Conservation (phyloP, 2,797 vertebrate genomes). For the Chelmon rostratus region DNA sequence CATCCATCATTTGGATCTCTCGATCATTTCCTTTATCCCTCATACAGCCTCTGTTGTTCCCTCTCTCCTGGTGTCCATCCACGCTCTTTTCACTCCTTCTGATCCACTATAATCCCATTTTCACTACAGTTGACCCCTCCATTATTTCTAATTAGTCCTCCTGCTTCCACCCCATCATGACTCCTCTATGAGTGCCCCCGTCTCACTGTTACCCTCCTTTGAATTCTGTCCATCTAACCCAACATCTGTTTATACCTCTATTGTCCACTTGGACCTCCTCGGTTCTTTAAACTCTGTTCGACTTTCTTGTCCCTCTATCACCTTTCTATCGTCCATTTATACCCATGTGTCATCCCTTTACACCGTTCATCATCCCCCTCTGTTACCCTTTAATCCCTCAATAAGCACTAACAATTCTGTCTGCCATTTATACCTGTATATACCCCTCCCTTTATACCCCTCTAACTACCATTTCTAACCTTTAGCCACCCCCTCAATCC, state of each 20-base stretch:
- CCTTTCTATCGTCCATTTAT: background rate
- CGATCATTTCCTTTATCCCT: background rate
- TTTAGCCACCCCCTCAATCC: background rate
- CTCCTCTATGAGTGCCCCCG: background rate
- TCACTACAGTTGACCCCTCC: background rate
- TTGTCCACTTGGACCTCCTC: too few species aligned
- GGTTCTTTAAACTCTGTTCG: too few species aligned
- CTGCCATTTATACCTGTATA: background rate
- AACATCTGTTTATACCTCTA: too few species aligned
- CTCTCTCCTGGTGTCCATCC: too few species aligned
- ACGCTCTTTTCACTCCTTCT: background rate
- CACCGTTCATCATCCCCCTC: background rate
- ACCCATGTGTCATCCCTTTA: background rate
- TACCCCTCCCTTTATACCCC: background rate
- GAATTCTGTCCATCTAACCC: background rate
- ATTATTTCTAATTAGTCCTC: background rate
- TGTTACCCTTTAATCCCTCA: background rate
- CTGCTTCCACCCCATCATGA: background rate
- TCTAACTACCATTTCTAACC: background rate
- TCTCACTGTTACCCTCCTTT: background rate
- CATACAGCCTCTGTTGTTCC: background rate
- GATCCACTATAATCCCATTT: background rate
- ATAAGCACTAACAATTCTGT: background rate
- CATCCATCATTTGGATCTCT: background rate
- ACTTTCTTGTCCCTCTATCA: background rate